Base-by-base conservation (phyloP, 1,140 invertebrate genomes). In the Hylaeus volcanicus region DNA sequence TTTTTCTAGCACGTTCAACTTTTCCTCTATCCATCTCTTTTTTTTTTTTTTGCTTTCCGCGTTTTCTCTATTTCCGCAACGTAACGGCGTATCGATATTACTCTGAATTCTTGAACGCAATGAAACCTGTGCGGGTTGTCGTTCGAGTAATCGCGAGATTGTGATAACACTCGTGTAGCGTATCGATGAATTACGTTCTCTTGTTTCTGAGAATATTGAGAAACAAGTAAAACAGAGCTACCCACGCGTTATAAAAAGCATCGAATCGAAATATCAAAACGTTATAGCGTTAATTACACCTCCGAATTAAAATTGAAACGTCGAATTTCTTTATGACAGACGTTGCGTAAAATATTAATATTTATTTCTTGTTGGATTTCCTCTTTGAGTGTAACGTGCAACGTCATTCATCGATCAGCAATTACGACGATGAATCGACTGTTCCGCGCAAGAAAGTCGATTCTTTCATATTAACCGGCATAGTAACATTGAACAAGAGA, bases 71-170 rank as follows among this genome's bases (percentile, higher is more conserved):
- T 41, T 39, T 64, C 60, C 14, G 14, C 53, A 1, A 60, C 26
- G 9, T 55, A 70, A 70, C 41, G 26, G n/a, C 41, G 3, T 41
- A 74, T 79, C 77, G 43, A 79, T 65, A 65, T 79, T 43, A 14
- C 26, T n/a, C 11, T 39, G 37, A 71, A 79, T 79, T 79, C 63
- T 64, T 64, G 70, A 65, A 64, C 60, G 70, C 1, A 73, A 14
- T 70, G 51, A 78, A 56, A 74, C 39, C 58, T 26, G 26, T 26
- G 48, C 51, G 56, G 51, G 41, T 79, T 55, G n/a, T 4, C 15
- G 1, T 5, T 72, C 60, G 60, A 15, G 15, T n/a, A 39, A 72
- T 37, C 2, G 11, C 3, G n/a, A n/a, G 58, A 72, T 63, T 39
- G 45, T 26, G 60, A 56, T 73, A 79, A 56, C 26, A n/a, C 37